Conservation (phyloP, 1,140 invertebrate genomes). For the Leptinotarsa defecta region DNA sequence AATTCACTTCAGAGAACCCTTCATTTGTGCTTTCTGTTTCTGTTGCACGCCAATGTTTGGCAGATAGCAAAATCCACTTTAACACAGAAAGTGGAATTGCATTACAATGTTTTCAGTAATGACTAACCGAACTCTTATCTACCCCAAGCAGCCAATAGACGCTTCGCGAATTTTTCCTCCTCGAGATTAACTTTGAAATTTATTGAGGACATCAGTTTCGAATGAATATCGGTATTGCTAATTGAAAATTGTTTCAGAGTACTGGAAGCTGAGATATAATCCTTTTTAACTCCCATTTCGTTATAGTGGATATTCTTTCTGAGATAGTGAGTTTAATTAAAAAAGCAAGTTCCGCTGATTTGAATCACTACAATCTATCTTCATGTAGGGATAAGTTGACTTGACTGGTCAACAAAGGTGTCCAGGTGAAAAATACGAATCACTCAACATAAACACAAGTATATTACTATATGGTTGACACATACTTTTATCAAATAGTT, state of each 20-base stretch:
- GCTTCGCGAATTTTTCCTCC: conserved; percentile 18
- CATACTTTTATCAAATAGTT: too few relatives aligned
- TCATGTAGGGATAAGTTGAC: too few relatives aligned
- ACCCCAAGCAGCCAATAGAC: conserved; percentile 24
- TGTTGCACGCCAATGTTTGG: neutral
- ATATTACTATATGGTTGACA: too few relatives aligned
- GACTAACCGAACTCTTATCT: conserved; percentile 29
- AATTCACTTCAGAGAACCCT: too few relatives aligned
- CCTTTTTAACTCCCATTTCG: neutral
- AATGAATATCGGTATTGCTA: conserved; percentile 21
- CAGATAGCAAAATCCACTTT: neutral
- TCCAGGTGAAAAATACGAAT: too few relatives aligned
- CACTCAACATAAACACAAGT: too few relatives aligned
- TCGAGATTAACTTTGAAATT: conserved; percentile 25
- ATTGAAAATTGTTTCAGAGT: conserved; percentile 13
- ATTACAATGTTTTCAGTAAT: conserved; percentile 18
- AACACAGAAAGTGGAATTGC: neutral
- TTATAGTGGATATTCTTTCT: neutral
- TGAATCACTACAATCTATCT: too few relatives aligned
- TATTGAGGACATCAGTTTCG: conserved; percentile 16
- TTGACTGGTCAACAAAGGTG: too few relatives aligned
- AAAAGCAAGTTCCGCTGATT: neutral
- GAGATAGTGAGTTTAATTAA: neutral
- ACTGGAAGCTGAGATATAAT: neutral
- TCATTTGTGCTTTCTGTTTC: neutral